phyloP scores from a whole-genome alignment of 1,140 invertebrate species.

The Lepeophtheirus salmonis region DNA sequence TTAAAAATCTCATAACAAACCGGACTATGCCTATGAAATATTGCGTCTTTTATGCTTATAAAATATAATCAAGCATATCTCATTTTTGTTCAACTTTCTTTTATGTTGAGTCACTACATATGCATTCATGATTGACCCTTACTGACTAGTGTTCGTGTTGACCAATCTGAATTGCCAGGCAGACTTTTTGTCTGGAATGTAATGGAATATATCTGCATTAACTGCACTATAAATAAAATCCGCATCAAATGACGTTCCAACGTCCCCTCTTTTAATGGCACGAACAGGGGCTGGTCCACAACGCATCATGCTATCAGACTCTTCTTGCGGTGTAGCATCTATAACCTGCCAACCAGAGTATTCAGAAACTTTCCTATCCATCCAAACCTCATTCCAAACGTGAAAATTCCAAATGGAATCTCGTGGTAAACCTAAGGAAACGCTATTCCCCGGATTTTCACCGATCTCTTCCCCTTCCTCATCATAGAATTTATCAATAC shows the following conservation, averaged over 20 bases:
- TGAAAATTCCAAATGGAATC: slow-evolving; percentile 57
- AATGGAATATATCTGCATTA: slow-evolving; percentile 52
- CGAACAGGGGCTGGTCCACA: slow-evolving; percentile 43
- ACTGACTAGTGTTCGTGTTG: slow-evolving; percentile 44
- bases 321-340: slow-evolving; percentile 73
- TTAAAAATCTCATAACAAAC: too few species aligned
- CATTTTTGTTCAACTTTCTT: too few species aligned
- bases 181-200: slow-evolving; percentile 37
- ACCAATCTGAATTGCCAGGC: slow-evolving; percentile 38
- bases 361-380: slow-evolving; percentile 45
- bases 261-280: slow-evolving; percentile 49
- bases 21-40: too few species aligned
- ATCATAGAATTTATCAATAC: slow-evolving; percentile 32
- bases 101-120: too few species aligned
- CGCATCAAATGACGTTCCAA: slow-evolving; percentile 50
- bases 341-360: slow-evolving; percentile 70
- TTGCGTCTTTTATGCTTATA: too few species aligned
- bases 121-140: slow-evolving; percentile 25
- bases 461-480: slow-evolving; percentile 26
- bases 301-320: slow-evolving; percentile 34
- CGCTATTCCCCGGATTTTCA: slow-evolving; percentile 18
- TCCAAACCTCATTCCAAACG: slow-evolving; percentile 68
- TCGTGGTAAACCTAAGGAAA: slow-evolving; percentile 23
- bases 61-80: too few species aligned
- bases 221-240: slow-evolving; percentile 56